Base-by-base conservation (phyloP, 2,888 invertebrate genomes). In the Dryomyza anilis region DNA sequence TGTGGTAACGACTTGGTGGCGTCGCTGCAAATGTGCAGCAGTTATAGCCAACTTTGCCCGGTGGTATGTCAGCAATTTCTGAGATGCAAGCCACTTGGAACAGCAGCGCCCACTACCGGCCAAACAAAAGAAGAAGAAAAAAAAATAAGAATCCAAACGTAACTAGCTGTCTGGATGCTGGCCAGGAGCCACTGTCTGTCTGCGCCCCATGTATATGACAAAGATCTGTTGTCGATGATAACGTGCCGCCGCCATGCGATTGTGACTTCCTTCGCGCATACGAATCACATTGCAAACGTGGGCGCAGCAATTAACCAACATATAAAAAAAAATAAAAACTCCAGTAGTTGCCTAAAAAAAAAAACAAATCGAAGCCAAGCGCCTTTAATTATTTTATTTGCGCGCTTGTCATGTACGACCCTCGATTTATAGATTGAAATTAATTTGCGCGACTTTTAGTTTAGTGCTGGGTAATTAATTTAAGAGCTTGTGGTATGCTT, bases 261-360 rank as follows among this genome's bases (percentile, higher is more conserved):
- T 43, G 59, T 19, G 50, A 4, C 50, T 30, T 5, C 30, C 27
- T 27, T 12, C 21, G 46, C 48, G n/a, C 12, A 52, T 39, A 50
- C 52, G 39, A 25, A 60, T n/a, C 66, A 68, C 70, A 71, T 74
- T 74, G 79, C 33, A 67, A 67, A 69, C 69, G 71, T 76, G 74
- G 78, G 79, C 79, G 79, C 78, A 71, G 73, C 76, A 75, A 78
- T 77, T 78, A 76, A n/a, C n/a, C n/a, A n/a, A n/a, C n/a, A n/a
- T n/a, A n/a, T n/a, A n/a, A n/a, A n/a, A n/a, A n/a, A n/a, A n/a
- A 76, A 72, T 68, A 57, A 21, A 58, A 57, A 56, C 62, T 60
- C 66, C 48, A 43, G 66, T 64, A 60, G 65, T 39, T 58, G 58
- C 55, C 69, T 12, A 39, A 39, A n/a, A n/a, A 39, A 12, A 39